These are phyloP conservation scores for Acleris sparsana DNA, from an alignment of 2,888 invertebrate genomes.

Conservation along the genomic window DNA sequence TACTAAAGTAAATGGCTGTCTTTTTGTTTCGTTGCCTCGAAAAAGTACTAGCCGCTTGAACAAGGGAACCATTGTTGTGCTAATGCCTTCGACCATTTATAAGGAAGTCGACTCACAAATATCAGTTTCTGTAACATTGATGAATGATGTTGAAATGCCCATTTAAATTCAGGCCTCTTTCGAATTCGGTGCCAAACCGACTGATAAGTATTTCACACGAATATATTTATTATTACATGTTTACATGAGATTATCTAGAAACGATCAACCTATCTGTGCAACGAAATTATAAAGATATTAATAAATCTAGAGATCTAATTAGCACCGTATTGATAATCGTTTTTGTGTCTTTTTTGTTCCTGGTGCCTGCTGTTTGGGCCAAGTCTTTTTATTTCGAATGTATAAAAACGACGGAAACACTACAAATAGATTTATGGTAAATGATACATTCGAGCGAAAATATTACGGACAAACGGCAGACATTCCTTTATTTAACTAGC, in stretches of 20 bases:
- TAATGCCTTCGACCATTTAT: slow-evolving; percentile 28
- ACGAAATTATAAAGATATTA: slow-evolving; percentile 13
- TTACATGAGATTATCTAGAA: slow-evolving; percentile 2
- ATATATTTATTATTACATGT: background rate
- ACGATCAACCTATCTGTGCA: slow-evolving; percentile 21
- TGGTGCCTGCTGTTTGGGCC: no score
- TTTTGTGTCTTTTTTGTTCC: background rate
- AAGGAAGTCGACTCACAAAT: slow-evolving; percentile 21
- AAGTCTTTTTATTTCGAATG: no score
- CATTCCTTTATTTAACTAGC: no score
- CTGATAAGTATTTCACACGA: background rate
- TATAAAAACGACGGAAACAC: no score
- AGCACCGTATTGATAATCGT: background rate
- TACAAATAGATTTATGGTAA: no score
- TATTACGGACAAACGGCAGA: no score
- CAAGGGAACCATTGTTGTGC: slow-evolving; percentile 24
- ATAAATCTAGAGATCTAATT: background rate
- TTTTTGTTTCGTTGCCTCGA: slow-evolving; percentile 32
- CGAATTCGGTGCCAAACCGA: slow-evolving; percentile 5
- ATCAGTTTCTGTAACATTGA: slow-evolving; percentile 17
- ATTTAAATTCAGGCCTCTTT: slow-evolving; percentile 22
- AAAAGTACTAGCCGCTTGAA: slow-evolving; percentile 15
- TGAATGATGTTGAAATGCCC: slow-evolving; percentile 12
- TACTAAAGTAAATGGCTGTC: slow-evolving; percentile 29
- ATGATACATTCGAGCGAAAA: no score